Percentiles rank a stretch among this genome's conserved stretches.
Conservation (phyloP, 2,888 invertebrate species). For the Leptopilina syphax region DNA sequence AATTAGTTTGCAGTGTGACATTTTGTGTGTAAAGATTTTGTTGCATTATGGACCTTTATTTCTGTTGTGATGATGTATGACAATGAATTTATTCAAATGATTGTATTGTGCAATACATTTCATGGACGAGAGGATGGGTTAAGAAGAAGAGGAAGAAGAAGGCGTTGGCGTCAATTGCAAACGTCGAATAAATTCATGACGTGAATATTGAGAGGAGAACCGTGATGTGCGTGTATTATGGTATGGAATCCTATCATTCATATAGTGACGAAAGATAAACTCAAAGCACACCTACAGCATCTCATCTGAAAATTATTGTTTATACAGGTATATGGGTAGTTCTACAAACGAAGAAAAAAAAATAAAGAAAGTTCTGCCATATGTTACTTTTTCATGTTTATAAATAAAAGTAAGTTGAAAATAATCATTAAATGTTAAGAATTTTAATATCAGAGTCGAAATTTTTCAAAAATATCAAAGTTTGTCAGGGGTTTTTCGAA, state of each 20-base stretch:
- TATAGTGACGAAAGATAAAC: conserved; percentile 37
- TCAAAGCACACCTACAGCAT: conserved; percentile 28
- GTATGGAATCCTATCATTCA: conserved; percentile 21
- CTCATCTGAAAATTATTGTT: background rate
- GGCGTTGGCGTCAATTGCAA: conserved; percentile 40
- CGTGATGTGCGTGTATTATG: conserved; percentile 7
- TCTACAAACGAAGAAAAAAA: background rate
- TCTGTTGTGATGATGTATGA: conserved; percentile 25
- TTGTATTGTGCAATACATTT: conserved; percentile 31
- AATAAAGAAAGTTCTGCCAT: too few species aligned
- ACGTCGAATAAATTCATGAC: conserved; percentile 34
- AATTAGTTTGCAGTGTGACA: background rate
- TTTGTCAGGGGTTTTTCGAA: too few species aligned
- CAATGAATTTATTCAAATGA: conserved; percentile 34
- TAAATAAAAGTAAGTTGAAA: too few species aligned
- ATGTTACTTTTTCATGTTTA: too few species aligned
- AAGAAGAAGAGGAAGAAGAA: conserved; percentile 4
- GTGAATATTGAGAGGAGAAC: conserved; percentile 28
- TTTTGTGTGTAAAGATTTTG: background rate
- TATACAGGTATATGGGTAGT: background rate
- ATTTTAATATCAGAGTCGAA: too few species aligned
- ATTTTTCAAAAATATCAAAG: too few species aligned
- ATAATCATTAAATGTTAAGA: too few species aligned
- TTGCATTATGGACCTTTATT: conserved; percentile 4
- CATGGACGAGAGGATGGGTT: conserved; percentile 17